Base-by-base conservation (phyloP, 2,888 invertebrate species). In the Eupithecia insigniata region DNA sequence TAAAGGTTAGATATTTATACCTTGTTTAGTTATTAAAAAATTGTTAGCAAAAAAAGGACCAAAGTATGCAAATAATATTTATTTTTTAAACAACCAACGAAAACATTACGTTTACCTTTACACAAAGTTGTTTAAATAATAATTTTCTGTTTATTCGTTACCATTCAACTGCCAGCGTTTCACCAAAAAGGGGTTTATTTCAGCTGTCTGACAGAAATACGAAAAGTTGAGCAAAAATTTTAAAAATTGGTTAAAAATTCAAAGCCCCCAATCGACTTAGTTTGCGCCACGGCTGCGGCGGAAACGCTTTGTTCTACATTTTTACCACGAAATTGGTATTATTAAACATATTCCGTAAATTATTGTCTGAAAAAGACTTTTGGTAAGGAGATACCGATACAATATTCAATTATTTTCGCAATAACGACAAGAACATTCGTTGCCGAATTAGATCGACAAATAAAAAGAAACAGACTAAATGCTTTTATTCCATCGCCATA, bases 181-280 rank as follows among this genome's bases (percentile, higher is more conserved):
- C 70, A 69, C 46, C 14, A 70, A 71, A 77, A 79, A 76, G 71
- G 74, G 7, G 73, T 73, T 73, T 58, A 65, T 66, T 75, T 69
- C 43, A 51, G 67, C 76, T 75, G 71, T 76, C 74, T 71, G 74
- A 72, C 74, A 72, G 67, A 76, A 76, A 76, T 71, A 71, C 67
- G 66, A 34, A 76, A 75, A 76, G 72, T 74, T 58, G 67, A 67
- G 66, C 68, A 62, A 78, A 75, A 76, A 74, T 73, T 69, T 62
- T 67, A 69, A 67, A 74, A 69, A 70, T 70, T 73, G 70, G 74
- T 76, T 78, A 79, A 76, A 71, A 76, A 76, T 74, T 76, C 74
- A 78, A 74, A 76, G 67, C 71, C 62, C 69, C 73, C 73, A 73
- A 79, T 77, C 74, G 78, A 78, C 73, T 78, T 76, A 77, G 73